phyloP scores from a whole-genome alignment of 2,113 vertebrate genomes.

The Mionectes macconnelli region DNA sequence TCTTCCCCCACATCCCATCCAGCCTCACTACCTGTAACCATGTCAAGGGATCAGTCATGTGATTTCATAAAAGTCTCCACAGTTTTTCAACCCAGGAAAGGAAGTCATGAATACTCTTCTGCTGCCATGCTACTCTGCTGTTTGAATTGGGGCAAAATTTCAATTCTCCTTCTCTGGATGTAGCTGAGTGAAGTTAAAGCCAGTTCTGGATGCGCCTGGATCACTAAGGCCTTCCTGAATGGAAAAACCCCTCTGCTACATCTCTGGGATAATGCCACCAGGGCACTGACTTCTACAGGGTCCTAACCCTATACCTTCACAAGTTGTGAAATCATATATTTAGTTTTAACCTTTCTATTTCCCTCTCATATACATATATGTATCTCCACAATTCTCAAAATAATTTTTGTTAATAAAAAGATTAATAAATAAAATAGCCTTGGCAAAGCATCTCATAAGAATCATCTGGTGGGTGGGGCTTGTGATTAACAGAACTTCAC shows the following conservation, averaged over 20 bases:
- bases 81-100: neutral
- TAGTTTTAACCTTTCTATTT: neutral
- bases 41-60: neutral
- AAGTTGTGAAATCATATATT: neutral
- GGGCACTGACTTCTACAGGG: neutral
- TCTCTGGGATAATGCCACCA: neutral
- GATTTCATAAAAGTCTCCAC: neutral
- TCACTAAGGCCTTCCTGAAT: neutral
- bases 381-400: neutral
- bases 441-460: neutral
- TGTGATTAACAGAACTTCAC: neutral
- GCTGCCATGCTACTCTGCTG: neutral
- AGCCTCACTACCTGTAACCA: fast-evolving
- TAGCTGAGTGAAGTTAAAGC: neutral
- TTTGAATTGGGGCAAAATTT: neutral
- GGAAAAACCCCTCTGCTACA: neutral
- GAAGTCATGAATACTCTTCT: neutral
- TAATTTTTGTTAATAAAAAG: neutral
- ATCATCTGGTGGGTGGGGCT: neutral
- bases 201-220: neutral
- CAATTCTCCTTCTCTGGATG: neutral
- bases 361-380: neutral
- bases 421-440: neutral
- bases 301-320: no score
- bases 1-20: neutral